Conservation (phyloP, 2,797 vertebrate genomes). For the Gadopsis bispinosus region DNA sequence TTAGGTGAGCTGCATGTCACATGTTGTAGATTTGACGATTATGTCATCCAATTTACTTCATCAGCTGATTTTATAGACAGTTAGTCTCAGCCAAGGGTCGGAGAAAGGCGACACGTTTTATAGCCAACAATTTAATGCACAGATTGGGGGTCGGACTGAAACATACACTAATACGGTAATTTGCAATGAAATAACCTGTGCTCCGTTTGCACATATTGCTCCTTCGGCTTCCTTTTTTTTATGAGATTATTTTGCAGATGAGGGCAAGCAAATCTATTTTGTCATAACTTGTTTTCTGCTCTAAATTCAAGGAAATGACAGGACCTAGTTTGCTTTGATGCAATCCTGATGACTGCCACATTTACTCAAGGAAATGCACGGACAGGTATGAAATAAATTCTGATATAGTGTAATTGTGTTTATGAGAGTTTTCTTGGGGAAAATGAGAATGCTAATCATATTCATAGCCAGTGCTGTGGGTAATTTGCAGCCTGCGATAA, state of each 20-base stretch:
- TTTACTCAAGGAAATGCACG: slow-evolving; percentile 56
- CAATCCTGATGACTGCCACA: slow-evolving; percentile 61
- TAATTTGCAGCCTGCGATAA: slow-evolving; percentile 79
- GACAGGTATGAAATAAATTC: slow-evolving; percentile 67
- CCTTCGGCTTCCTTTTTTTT: slow-evolving; percentile 48
- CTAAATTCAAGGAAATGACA: slow-evolving; percentile 63
- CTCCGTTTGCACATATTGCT: slow-evolving; percentile 61
- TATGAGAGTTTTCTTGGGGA: slow-evolving; percentile 74
- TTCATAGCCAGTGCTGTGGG: slow-evolving; percentile 79
- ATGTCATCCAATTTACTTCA: slow-evolving; percentile 29
- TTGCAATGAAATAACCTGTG: slow-evolving; percentile 64
- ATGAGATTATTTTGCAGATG: slow-evolving; percentile 40
- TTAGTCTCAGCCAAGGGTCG: slow-evolving; percentile 61
- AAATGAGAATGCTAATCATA: slow-evolving; percentile 84
- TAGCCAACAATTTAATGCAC: slow-evolving; percentile 40
- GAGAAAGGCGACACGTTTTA: slow-evolving; percentile 57
- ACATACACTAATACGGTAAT: slow-evolving; percentile 52
- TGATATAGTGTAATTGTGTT: slow-evolving; percentile 74
- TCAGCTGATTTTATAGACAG: slow-evolving; percentile 42
- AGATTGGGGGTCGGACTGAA: slow-evolving; percentile 44
- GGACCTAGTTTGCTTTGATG: slow-evolving; percentile 60
- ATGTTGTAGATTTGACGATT: slow-evolving; percentile 42
- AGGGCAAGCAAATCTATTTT: slow-evolving; percentile 56
- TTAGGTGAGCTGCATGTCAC: slow-evolving; percentile 26
- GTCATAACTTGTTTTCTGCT: slow-evolving; percentile 61